Conservation (phyloP, 2,888 invertebrate species). For the Fissipunctia ypsillon region DNA sequence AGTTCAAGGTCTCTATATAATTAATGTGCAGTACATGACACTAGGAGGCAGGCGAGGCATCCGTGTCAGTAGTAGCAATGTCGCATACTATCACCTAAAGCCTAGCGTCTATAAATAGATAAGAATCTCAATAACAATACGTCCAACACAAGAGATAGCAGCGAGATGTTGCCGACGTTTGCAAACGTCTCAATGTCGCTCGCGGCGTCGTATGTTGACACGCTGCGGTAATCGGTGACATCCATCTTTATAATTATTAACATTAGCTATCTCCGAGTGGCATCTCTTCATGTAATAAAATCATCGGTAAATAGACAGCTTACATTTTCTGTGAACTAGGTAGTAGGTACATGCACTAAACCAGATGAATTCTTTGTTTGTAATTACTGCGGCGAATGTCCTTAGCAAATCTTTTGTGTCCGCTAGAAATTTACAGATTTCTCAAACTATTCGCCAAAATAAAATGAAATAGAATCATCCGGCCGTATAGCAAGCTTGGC, state of each 20-base stretch:
- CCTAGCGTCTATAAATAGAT: slow-evolving; percentile 27
- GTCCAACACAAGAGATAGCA: slow-evolving; percentile 23
- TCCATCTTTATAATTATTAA: slow-evolving; percentile 28
- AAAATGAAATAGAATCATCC: background rate
- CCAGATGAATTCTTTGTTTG: background rate
- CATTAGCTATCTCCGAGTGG: slow-evolving; percentile 37
- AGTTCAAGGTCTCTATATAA: background rate
- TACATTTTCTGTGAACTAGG: slow-evolving; percentile 19
- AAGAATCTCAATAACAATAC: slow-evolving; percentile 31
- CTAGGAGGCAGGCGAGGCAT: background rate
- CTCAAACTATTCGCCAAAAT: background rate
- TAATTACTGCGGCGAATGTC: background rate
- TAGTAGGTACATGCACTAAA: slow-evolving; percentile 4
- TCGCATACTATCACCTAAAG: slow-evolving; percentile 10
- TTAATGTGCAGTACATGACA: background rate
- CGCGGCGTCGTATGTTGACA: background rate
- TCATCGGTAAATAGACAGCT: slow-evolving; percentile 37
- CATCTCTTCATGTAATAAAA: slow-evolving; percentile 26
- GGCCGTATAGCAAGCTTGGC: background rate
- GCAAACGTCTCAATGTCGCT: slow-evolving; percentile 58
- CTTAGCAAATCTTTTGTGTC: background rate
- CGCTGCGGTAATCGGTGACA: slow-evolving; percentile 24
- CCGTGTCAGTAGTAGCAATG: slow-evolving; percentile 37
- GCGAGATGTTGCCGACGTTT: slow-evolving; percentile 15
- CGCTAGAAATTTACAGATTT: background rate